phyloP scores from a whole-genome alignment of 1,140 invertebrate species.

The Antheraea mylitta region DNA sequence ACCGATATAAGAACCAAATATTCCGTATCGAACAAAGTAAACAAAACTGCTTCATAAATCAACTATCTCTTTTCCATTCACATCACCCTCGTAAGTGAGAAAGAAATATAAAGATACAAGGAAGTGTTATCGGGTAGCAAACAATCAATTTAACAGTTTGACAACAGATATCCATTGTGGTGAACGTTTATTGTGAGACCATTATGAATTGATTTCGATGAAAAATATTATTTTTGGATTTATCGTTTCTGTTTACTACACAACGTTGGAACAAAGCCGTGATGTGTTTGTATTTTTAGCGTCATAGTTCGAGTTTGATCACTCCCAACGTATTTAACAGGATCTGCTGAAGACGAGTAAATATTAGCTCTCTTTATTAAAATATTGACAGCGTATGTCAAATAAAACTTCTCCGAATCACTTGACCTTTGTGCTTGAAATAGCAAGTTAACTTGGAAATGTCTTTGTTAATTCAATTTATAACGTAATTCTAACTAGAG shows the following conservation, averaged over 20 bases:
- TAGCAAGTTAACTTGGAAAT: background rate
- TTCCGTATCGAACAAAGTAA: background rate
- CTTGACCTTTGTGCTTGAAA: background rate
- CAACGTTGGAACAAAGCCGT: background rate
- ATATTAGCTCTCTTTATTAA: conserved; percentile 17
- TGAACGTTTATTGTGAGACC: background rate
- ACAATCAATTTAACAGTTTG: background rate
- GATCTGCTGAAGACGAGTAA: conserved; percentile 28
- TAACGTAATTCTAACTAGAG: no score
- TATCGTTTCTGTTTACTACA: background rate
- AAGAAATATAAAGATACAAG: background rate
- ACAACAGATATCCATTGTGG: background rate
- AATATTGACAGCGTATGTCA: background rate
- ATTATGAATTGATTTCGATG: background rate
- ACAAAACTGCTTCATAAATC: background rate
- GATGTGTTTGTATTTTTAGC: background rate
- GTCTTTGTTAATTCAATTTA: background rate
- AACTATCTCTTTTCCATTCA: background rate
- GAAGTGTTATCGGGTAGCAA: background rate
- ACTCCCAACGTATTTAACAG: conserved; percentile 11
- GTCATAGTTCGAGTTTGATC: background rate
- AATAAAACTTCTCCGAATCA: background rate
- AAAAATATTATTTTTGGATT: background rate
- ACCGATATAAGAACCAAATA: background rate
- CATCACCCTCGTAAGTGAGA: background rate